Evolutionary conservation across 2,888 invertebrate species (phyloP).

Genomic region (Epinotia ramella): DNA sequence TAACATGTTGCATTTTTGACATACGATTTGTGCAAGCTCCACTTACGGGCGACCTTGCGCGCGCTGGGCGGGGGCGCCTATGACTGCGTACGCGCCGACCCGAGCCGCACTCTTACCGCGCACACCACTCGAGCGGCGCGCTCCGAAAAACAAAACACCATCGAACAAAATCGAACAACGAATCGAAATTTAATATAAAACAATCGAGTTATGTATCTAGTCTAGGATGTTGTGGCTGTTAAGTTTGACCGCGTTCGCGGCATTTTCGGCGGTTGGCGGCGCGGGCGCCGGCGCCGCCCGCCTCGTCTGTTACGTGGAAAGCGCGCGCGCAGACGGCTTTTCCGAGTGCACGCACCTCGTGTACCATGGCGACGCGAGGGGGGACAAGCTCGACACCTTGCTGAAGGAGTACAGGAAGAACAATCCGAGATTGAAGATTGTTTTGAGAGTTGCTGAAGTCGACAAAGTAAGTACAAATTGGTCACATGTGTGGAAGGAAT

Average conservation of each 20-base stretch:
- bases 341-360: slow-evolving; percentile 83
- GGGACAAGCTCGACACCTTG: slow-evolving; percentile 73
- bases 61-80: slow-evolving; percentile 79
- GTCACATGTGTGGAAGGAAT: not conserved
- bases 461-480: slow-evolving; percentile 82
- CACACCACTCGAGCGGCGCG: slow-evolving; percentile 74
- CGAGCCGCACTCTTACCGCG: slow-evolving; percentile 73
- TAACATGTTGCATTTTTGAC: slow-evolving; percentile 56
- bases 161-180: slow-evolving; percentile 47
- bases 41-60: slow-evolving; percentile 68
- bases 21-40: slow-evolving; percentile 53
- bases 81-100: slow-evolving; percentile 62
- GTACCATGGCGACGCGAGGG: slow-evolving; percentile 76
- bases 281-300: slow-evolving; percentile 81
- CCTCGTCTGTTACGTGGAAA: slow-evolving; percentile 78
- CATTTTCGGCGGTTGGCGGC: slow-evolving; percentile 59
- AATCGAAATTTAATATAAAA: slow-evolving; percentile 57
- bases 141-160: slow-evolving; percentile 55
- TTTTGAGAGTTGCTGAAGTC: slow-evolving; percentile 82
- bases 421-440: slow-evolving; percentile 81
- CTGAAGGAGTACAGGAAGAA: slow-evolving; percentile 80
- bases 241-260: slow-evolving; percentile 66
- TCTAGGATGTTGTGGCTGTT: slow-evolving; percentile 74
- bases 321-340: slow-evolving; percentile 64
- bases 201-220: slow-evolving; percentile 34